Percentiles rank a stretch among this genome's conserved stretches.
These are phyloP conservation scores for Megalonaias nervosa DNA, from an alignment of 1,140 invertebrate species.

Conservation along the genomic window DNA sequence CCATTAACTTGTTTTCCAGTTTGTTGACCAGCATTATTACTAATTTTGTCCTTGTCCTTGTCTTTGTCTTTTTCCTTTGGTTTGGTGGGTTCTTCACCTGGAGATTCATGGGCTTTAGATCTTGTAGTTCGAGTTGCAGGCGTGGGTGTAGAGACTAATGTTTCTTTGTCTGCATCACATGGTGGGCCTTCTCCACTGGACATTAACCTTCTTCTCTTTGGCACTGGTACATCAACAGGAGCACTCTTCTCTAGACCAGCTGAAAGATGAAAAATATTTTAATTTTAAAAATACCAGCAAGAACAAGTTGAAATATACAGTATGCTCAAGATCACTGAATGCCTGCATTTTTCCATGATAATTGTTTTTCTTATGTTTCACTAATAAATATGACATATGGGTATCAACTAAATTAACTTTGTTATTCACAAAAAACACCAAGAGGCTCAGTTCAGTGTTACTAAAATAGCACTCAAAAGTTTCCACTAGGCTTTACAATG, in stretches of 20 bases:
- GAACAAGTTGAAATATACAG: not conserved
- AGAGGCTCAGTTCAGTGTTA: too few species aligned
- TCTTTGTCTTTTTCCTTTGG: slow-evolving; percentile 4
- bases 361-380: too few species aligned
- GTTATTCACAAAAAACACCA: too few species aligned
- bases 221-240: slow-evolving; percentile 18
- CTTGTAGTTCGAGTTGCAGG: slow-evolving; percentile 29
- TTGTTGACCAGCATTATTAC: slow-evolving; percentile 4
- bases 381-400: too few species aligned
- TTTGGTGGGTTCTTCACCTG: slow-evolving; percentile 2
- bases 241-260: slow-evolving; percentile 10
- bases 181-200: not conserved
- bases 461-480: too few species aligned
- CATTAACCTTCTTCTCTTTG: slow-evolving; percentile 25
- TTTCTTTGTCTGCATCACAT: slow-evolving; percentile 16
- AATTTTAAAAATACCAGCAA: not conserved
- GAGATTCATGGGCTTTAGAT: slow-evolving; percentile 35
- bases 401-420: too few species aligned
- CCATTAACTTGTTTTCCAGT: slow-evolving; percentile 6
- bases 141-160: slow-evolving; percentile 26
- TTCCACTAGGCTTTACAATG: too few species aligned
- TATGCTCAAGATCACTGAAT: not conserved
- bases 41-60: slow-evolving; percentile 17
- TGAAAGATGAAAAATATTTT: slow-evolving; percentile 7
- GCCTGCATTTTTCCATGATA: too few species aligned